These are phyloP conservation scores for Brachionichthys hirsutus DNA, from an alignment of 2,113 vertebrate species.

Conservation along the genomic window DNA sequence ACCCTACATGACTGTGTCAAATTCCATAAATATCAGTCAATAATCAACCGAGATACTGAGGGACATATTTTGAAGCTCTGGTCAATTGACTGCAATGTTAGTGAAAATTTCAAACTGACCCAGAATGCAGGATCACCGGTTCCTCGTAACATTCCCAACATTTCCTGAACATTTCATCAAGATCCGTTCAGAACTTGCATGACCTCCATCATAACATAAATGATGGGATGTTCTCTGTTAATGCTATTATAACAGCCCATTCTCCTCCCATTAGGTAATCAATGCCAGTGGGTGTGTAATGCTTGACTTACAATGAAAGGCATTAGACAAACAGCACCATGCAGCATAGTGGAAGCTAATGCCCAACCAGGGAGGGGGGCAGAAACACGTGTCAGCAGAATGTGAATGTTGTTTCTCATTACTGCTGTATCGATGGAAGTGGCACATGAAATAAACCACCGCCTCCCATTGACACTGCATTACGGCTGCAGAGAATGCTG, in stretches of 20 bases:
- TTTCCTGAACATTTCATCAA: no score
- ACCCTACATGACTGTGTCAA: no score
- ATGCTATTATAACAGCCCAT: not conserved
- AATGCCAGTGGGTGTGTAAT: constrained; percentile 17
- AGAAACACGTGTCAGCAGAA: constrained; percentile 71
- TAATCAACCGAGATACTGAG: no score
- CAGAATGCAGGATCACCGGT: no score
- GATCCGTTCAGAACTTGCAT: no score
- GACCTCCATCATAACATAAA: no score
- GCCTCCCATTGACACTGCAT: constrained; percentile 32
- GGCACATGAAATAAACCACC: constrained; percentile 67
- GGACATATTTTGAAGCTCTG: no score
- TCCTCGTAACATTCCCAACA: no score
- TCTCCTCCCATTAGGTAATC: constrained; percentile 21
- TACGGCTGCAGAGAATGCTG: constrained; percentile 11
- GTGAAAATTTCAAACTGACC: no score
- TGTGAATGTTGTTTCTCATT: constrained; percentile 74
- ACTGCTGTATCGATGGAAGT: constrained; percentile 58
- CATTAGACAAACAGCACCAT: constrained; percentile 15
- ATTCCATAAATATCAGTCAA: no score
- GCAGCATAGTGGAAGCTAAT: constrained; percentile 34
- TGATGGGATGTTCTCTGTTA: no score
- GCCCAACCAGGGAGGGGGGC: constrained; percentile 7
- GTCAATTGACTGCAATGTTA: no score
- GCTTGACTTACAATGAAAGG: constrained; percentile 29